Percentiles rank a stretch among this genome's conserved stretches.
These are phyloP conservation scores for Petromus typicus DNA, from an alignment of 2,113 vertebrate genomes.

Conservation along the genomic window DNA sequence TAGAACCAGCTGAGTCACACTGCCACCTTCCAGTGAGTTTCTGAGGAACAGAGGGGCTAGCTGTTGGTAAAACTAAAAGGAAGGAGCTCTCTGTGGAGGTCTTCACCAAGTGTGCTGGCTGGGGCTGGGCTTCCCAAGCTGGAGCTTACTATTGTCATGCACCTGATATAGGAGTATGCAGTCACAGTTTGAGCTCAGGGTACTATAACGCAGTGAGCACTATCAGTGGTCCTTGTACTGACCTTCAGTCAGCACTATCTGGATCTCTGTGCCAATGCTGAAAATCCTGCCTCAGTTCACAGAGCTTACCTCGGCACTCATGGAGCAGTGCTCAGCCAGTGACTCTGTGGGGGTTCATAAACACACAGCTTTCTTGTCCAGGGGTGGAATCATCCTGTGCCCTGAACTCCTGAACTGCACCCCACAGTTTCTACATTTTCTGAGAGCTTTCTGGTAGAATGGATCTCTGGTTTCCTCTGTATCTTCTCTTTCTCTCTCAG, in stretches of 20 bases:
- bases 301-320: neutral
- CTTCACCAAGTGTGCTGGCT: neutral
- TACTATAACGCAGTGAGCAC: fast-evolving
- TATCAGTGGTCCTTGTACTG: fast-evolving
- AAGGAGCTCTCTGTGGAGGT: neutral
- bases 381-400: neutral
- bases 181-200: neutral
- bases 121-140: neutral
- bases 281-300: neutral
- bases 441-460: neutral
- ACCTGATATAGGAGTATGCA: neutral
- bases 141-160: neutral
- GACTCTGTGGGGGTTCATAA: neutral
- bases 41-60: neutral
- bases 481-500: too few species aligned
- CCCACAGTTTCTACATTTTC: neutral
- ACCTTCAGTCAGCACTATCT: neutral
- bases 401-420: too few species aligned
- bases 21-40: neutral
- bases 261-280: neutral
- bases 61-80: neutral
- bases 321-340: neutral
- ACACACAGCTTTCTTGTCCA: neutral
- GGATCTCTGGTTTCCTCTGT: neutral
- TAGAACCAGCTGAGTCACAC: fast-evolving